Base-by-base conservation (phyloP, 2,888 invertebrate species). In the Neuroscelio doddi region DNA sequence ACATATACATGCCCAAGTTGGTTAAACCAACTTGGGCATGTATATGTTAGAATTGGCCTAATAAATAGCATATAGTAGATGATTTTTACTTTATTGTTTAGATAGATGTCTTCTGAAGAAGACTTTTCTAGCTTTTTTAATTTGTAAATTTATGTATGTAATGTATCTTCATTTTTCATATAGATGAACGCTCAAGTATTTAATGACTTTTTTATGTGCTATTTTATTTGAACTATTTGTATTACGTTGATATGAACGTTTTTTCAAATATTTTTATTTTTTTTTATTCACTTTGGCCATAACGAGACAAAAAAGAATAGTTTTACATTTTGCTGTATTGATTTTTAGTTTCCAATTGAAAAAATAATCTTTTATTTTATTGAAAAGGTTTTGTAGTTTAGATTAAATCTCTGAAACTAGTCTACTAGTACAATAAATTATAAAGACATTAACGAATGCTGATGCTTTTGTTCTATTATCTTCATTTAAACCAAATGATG, bases 31-130 rank as follows among this genome's bases (percentile, higher is more conserved):
- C n/a, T n/a, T n/a, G 52, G 14, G 45, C 49, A 61, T 1, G 42
- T 52, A 9, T 71, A 71, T 0, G 71, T 67, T 0, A 65, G 1
- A 0, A 69, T 52, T 0, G 70, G 63, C 27, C 64, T 64, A 1
- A 69, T 53, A 1, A 71, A 8, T 3, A 49, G 3, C 29, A 39
- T 26, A 12, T 68, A 70, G 1, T 42, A 57, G 0, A 67, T 27
- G 0, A 64, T 16, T 50, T 68, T 70, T 3, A 55, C 38, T 42
- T 9, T 29, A 5, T 14, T 9, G 3, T 49, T 10, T 27, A 73
- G 3, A 0, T 59, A n/a, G 8, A 36, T 29, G 1, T n/a, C 5
- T 1, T 14, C 1, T 21, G 17, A 15, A 41, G 24, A 53, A 53
- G 1, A 53, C 61, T 1, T 47, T 49, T 39, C 10, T 7, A 7